Percentiles rank a stretch among this genome's conserved stretches.
phyloP scores from a whole-genome alignment of 2,797 vertebrate species.

The Tapirus indicus region DNA sequence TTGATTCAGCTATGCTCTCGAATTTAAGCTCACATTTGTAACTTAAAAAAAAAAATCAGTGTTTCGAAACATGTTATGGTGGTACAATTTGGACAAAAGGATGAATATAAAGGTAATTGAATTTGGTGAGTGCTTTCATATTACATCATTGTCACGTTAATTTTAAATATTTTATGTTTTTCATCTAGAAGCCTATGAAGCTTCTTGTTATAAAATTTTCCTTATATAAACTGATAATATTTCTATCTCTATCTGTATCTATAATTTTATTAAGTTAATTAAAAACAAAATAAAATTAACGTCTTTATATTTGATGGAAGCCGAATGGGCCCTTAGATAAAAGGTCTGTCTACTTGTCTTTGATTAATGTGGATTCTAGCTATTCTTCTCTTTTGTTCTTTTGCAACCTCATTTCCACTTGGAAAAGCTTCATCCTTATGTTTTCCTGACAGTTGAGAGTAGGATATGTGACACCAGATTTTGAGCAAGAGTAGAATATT shows the following conservation, averaged over 20 bases:
- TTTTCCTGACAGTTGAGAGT: not conserved
- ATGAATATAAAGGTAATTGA: not conserved
- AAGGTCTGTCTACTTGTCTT: not conserved
- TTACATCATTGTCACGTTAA: not conserved
- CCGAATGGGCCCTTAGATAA: not conserved
- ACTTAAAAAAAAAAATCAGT: not conserved
- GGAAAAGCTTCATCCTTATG: not conserved
- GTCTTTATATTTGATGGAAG: not conserved
- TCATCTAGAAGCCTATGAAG: not conserved
- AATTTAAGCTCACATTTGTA: not conserved
- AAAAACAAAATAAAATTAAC: not conserved
- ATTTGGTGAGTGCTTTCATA: not conserved
- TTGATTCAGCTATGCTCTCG: not conserved
- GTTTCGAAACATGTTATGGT: not conserved
- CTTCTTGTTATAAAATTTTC: not conserved
- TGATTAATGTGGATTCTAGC: not conserved
- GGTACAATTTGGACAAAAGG: not conserved
- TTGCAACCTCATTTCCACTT: not conserved
- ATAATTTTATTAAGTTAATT: not conserved
- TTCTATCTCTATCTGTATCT: not conserved
- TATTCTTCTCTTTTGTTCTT: not conserved
- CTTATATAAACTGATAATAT: not conserved
- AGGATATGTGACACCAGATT: not conserved
- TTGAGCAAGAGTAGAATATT: not conserved
- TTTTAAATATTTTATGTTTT: not conserved